A percentile compares a stretch with the other conserved stretches of the same genome.
phyloP scores from a whole-genome alignment of 1,140 invertebrate species.

The Phenacoccus solenopsis region DNA sequence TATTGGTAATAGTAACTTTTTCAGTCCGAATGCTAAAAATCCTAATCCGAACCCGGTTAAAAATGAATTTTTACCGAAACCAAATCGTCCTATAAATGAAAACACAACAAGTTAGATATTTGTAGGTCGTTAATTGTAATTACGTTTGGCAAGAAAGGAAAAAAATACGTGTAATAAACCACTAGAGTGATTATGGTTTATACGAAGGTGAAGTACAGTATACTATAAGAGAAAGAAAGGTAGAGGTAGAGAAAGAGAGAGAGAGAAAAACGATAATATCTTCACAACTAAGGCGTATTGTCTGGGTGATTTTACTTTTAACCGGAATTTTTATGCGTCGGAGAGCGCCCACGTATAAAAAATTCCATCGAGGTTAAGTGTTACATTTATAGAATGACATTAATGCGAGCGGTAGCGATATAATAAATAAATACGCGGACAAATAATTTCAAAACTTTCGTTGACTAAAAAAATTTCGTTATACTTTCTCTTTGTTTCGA shows the following conservation, averaged over 20 bases:
- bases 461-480: neutral
- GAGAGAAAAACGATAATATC: too few relatives aligned
- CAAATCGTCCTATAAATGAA: slow-evolving; percentile 26
- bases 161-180: too few relatives aligned
- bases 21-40: slow-evolving; percentile 61
- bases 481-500: neutral
- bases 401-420: neutral
- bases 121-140: too few relatives aligned
- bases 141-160: too few relatives aligned
- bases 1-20: slow-evolving; percentile 63
- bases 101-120: slow-evolving; percentile 12
- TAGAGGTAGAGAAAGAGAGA: too few relatives aligned
- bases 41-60: slow-evolving; percentile 53
- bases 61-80: slow-evolving; percentile 46
- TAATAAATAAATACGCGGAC: too few relatives aligned
- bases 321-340: neutral
- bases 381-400: neutral
- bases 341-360: neutral
- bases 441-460: neutral
- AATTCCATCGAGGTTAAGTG: neutral
- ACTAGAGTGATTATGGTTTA: too few relatives aligned
- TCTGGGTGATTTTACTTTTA: neutral
- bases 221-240: too few relatives aligned
- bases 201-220: too few relatives aligned
- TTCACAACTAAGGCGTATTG: too few relatives aligned